These are phyloP conservation scores for Lordiphosa andalusiaca DNA, from an alignment of 2,888 invertebrate species.

Conservation along the genomic window DNA sequence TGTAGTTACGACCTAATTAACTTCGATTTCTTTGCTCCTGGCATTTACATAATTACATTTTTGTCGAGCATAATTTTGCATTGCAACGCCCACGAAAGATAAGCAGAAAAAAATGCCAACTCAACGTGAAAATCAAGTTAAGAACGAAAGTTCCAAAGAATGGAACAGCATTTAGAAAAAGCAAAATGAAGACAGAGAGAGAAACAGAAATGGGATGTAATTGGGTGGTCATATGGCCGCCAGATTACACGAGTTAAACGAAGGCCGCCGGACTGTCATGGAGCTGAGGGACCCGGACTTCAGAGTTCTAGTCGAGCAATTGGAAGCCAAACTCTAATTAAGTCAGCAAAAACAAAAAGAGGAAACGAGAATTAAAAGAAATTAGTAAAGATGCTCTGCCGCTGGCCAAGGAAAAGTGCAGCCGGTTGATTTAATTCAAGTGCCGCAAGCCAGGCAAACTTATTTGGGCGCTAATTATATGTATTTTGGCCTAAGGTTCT, in stretches of 20 bases:
- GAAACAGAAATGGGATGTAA: constrained; percentile 40
- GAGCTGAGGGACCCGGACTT: constrained; percentile 13
- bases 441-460: constrained; percentile 42
- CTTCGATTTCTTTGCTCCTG: constrained; percentile 63
- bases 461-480: constrained; percentile 54
- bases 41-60: constrained; percentile 72
- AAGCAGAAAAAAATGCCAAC: constrained; percentile 13
- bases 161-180: constrained; percentile 46
- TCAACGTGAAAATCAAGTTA: constrained; percentile 46
- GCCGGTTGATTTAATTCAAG: constrained; percentile 54
- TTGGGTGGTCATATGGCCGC: constrained; percentile 53
- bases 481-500: constrained; percentile 28
- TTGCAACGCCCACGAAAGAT: constrained; percentile 32
- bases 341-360: constrained; percentile 37
- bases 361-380: constrained; percentile 18
- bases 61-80: constrained; percentile 53
- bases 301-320: constrained; percentile 2
- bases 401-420: constrained; percentile 7
- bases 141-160: constrained; percentile 52
- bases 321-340: constrained; percentile 56
- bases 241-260: constrained; percentile 39
- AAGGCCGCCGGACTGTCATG: constrained; percentile 21
- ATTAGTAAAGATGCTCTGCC: constrained; percentile 14
- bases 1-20: constrained; percentile 65
- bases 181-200: constrained; percentile 24